These are phyloP conservation scores for Takifugu bimaculatus DNA, from an alignment of 2,113 vertebrate species.

Conservation along the genomic window DNA sequence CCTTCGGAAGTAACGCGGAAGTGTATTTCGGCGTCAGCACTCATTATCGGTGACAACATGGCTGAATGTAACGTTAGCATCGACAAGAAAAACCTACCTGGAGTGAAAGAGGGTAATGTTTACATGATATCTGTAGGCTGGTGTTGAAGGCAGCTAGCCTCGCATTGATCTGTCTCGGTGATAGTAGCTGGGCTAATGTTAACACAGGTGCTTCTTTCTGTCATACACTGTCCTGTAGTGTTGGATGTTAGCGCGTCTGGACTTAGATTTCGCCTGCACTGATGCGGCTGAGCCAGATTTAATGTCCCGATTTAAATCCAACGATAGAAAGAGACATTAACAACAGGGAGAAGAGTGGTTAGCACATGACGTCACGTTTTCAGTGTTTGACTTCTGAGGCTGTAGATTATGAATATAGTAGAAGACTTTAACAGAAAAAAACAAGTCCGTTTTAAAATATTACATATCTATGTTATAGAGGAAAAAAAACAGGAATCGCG, in stretches of 20 bases:
- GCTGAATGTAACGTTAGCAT: constrained; percentile 76
- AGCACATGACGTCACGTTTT: too few species aligned
- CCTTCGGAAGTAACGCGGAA: constrained; percentile 58
- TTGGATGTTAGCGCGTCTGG: constrained; percentile 23
- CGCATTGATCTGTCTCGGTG: background rate
- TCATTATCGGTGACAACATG: constrained; percentile 69
- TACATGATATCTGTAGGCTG: constrained; percentile 15
- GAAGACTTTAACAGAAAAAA: too few species aligned
- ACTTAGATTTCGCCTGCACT: too few species aligned
- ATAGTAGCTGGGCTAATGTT: constrained; percentile 4
- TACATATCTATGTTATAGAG: too few species aligned
- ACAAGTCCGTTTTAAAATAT: too few species aligned
- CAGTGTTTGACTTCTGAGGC: too few species aligned
- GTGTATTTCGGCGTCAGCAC: constrained; percentile 56
- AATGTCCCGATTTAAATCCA: too few species aligned
- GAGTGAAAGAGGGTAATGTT: constrained; percentile 79
- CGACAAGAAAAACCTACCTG: constrained; percentile 77
- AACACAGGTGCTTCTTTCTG: constrained; percentile 24
- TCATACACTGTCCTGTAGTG: background rate
- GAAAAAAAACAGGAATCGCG: too few species aligned
- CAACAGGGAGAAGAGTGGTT: too few species aligned
- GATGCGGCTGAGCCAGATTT: too few species aligned
- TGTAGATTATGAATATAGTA: too few species aligned
- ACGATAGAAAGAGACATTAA: too few species aligned
- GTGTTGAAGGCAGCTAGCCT: constrained; percentile 13